These are phyloP conservation scores for Sylvia atricapilla DNA, from an alignment of 2,113 vertebrate genomes.

Conservation along the genomic window DNA sequence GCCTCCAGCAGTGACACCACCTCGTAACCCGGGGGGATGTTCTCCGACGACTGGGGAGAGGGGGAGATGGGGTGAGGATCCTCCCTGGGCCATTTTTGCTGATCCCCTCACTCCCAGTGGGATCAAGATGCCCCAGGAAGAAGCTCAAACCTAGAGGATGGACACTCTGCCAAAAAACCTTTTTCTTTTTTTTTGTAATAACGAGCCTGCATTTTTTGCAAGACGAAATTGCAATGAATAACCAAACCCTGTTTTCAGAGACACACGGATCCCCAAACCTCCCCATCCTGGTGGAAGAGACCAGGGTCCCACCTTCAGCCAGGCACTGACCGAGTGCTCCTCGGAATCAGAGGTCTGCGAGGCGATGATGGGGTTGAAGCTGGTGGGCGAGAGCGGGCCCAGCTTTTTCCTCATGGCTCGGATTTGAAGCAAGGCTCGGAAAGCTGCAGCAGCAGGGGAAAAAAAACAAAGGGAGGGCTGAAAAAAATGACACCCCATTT, in stretches of 20 bases:
- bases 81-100: rapidly evolving
- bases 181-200: background rate
- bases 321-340: constrained; percentile 87
- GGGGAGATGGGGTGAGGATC: background rate
- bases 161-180: background rate
- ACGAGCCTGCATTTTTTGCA: background rate
- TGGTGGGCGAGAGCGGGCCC: constrained; percentile 86
- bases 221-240: background rate
- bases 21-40: constrained; percentile 92
- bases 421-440: constrained; percentile 96
- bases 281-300: too few species aligned
- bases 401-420: constrained; percentile 95
- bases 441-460: constrained; percentile 69
- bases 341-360: constrained; percentile 94
- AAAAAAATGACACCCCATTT: background rate
- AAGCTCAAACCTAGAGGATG: background rate
- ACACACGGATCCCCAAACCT: background rate
- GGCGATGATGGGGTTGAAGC: constrained; percentile 92
- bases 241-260: background rate
- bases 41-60: constrained; percentile 84
- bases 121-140: background rate
- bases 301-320: background rate
- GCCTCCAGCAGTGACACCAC: constrained; percentile 95
- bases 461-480: background rate
- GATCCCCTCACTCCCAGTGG: background rate